Evolutionary conservation across 2,888 invertebrate genomes (phyloP), one percentile per base, ranked within the genome.

Genomic region (Drosophila fungiperda): DNA sequence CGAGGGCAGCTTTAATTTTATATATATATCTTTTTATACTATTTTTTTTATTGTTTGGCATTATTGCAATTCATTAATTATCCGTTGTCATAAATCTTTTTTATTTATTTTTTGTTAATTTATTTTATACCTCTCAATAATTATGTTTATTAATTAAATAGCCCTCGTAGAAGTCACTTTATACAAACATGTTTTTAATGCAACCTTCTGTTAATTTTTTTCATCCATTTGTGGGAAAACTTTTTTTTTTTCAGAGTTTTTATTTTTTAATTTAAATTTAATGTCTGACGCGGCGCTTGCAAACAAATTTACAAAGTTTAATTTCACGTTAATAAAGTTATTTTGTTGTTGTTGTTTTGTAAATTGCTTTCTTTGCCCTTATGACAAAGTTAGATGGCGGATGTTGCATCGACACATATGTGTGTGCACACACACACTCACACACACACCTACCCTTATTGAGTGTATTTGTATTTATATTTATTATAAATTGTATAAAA

Each of bases 281-380:
- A 63, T 42, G 54, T 77, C 59, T 70, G 54, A 15, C 65, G 38
- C 65, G 38, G 68, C 50, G 50, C 35, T 61, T 55, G 40, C 62
- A 75, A 82, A 83, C 72, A 75, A 71, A 73, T 85, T 90, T 76
- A 55, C 64, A 76, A 88, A 88, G 88, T 88, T 90, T 80, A 88
- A 88, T 90, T 87, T 85, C 40, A 82, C 87, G 85, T 88, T 83
- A 87, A 90, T 90, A 88, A 90, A 83, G 80, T 82, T 72, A 73
- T 78, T 75, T 82, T 73, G 23, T 49, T 61, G 53, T 54, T 54
- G 40, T 53, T 40, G 17, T 38, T 58, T 68, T 76, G 63, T 55
- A 49, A 75, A 76, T 73, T 63, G 53, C 68, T 81, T 77, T 54
- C 36, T 54, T 63, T 59, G 15, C 53, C 38, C 59, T 67, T 58